Percentiles rank a stretch among this genome's conserved stretches.
Conservation (phyloP, 2,888 invertebrate species). For the Lepidocyrtinus sp. region DNA sequence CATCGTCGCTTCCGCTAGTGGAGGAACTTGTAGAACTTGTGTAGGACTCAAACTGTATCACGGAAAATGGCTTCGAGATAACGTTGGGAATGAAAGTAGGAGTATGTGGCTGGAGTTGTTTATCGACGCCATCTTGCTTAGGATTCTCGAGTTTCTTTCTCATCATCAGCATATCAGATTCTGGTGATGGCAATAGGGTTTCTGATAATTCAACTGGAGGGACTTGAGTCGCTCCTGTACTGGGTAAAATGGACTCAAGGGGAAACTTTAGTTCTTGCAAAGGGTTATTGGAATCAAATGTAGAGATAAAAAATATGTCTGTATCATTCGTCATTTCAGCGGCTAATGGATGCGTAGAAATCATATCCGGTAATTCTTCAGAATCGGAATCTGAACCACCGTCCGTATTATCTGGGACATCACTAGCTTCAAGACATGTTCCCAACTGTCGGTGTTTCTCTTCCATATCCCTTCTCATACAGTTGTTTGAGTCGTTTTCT, state of each 20-base stretch:
- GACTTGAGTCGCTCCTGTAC: neutral
- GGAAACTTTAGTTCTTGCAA: neutral
- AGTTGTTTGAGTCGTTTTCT: too few species aligned
- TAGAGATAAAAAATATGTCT: too few species aligned
- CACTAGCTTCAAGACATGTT: too few species aligned
- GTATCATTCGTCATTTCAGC: too few species aligned
- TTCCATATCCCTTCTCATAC: too few species aligned
- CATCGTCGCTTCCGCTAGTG: neutral
- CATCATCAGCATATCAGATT: neutral
- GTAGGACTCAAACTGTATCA: neutral
- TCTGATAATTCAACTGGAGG: neutral
- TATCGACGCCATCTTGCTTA: conserved; percentile 1
- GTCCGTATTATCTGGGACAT: too few species aligned
- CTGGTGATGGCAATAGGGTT: neutral
- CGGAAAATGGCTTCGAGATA: neutral
- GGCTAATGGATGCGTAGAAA: too few species aligned
- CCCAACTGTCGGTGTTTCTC: too few species aligned
- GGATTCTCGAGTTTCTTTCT: neutral
- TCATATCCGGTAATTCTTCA: too few species aligned
- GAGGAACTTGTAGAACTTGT: neutral
- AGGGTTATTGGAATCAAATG: too few species aligned
- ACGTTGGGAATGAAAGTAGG: neutral
- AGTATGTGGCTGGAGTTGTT: too few species aligned
- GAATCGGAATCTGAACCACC: too few species aligned
- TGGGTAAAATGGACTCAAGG: neutral